Conservation (phyloP, 2,113 vertebrate species). For the Microtus ochrogaster region DNA sequence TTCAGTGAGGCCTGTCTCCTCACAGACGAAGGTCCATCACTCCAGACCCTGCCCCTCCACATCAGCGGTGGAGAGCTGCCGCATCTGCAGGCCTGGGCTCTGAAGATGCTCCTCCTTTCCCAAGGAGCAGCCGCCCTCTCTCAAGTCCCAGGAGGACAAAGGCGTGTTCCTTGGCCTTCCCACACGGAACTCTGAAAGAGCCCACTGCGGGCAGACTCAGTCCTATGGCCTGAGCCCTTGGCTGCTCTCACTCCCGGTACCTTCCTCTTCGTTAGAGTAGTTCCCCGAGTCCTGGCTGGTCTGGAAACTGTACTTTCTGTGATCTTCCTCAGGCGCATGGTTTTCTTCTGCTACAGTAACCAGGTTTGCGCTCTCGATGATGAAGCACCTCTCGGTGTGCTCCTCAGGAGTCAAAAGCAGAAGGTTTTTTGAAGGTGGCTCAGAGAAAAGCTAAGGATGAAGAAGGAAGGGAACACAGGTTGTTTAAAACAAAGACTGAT, state of each 20-base stretch:
- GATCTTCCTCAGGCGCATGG: not conserved
- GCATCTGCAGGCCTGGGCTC: not conserved
- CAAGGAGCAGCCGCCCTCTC: not conserved
- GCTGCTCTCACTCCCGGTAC: not conserved
- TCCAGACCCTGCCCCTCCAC: not conserved
- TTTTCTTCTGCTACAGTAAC: not conserved
- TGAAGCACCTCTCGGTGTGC: constrained; percentile 73
- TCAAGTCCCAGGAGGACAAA: not conserved
- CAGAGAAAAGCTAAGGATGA: constrained; percentile 76
- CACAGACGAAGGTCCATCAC: fast-evolving
- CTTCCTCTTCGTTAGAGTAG: constrained; percentile 83
- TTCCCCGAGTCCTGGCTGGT: constrained; percentile 86
- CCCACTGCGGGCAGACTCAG: not conserved
- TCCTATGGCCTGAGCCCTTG: not conserved
- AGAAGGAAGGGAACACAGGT: not conserved
- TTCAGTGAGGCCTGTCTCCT: not conserved
- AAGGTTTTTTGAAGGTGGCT: constrained; percentile 14
- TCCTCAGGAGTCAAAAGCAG: constrained; percentile 78
- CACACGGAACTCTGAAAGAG: not conserved
- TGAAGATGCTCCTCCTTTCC: not conserved
- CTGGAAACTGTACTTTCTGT: constrained; percentile 65
- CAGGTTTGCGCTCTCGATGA: constrained; percentile 72
- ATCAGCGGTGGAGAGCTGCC: not conserved
- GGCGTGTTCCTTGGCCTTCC: fast-evolving
- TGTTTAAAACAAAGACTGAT: not conserved